Evolutionary conservation across 2,888 invertebrate genomes (phyloP).

Genomic region (Melangyna quadrimaculata): DNA sequence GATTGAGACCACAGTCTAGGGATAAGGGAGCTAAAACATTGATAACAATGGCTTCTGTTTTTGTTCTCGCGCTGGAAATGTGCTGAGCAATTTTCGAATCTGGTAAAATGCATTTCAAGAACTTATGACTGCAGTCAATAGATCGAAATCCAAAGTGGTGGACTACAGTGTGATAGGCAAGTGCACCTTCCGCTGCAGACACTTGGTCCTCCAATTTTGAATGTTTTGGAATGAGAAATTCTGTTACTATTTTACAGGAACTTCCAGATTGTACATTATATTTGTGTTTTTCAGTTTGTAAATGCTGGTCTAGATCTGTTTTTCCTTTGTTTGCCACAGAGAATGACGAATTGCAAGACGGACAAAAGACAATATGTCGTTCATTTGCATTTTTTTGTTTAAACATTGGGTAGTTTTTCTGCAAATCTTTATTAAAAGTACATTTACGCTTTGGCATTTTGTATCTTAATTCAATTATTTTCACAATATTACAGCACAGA

Average conservation of each 20-base stretch:
- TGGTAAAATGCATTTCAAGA: slow-evolving; percentile 69
- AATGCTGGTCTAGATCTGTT: slow-evolving; percentile 36
- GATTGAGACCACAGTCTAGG: slow-evolving; percentile 5
- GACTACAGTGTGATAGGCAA: slow-evolving; percentile 74
- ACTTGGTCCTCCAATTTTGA: slow-evolving; percentile 18
- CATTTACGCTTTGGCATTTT: not conserved
- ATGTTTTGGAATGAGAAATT: slow-evolving; percentile 22
- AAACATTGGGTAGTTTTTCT: not conserved
- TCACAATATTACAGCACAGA: not conserved
- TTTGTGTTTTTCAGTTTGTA: slow-evolving; percentile 31
- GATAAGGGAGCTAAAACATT: slow-evolving; percentile 15
- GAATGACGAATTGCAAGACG: slow-evolving; percentile 5
- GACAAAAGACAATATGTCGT: not conserved
- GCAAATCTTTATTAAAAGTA: not conserved
- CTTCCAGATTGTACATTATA: slow-evolving; percentile 2
- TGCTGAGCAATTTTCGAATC: slow-evolving; percentile 72
- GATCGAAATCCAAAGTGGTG: slow-evolving; percentile 74
- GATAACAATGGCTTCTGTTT: not conserved
- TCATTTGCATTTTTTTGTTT: not conserved
- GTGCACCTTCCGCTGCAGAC: slow-evolving; percentile 72
- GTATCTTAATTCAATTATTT: not conserved
- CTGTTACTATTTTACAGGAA: slow-evolving; percentile 24
- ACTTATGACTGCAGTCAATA: slow-evolving; percentile 72
- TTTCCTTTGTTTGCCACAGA: slow-evolving; percentile 3
- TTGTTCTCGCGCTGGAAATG: slow-evolving; percentile 15